Evolutionary conservation across 1,140 invertebrate species (phyloP), one percentile per base, ranked within the genome.

Genomic region (Macrobrachium rosenbergii): DNA sequence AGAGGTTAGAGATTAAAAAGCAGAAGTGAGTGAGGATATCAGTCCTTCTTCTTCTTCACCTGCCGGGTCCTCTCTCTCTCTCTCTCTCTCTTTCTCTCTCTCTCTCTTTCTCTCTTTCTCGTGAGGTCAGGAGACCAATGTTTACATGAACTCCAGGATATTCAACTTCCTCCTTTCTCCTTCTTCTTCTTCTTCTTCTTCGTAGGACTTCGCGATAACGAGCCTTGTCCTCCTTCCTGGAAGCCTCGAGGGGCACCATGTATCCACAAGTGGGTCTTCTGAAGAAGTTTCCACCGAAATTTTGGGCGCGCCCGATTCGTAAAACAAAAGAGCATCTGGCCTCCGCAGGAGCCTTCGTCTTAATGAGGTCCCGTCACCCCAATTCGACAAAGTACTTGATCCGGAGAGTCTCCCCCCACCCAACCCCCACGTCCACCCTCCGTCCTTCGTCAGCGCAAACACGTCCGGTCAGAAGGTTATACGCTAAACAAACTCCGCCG

Each of bases 391-490:
- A 72, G 69, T 43, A 72, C 69, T 72, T 72, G 69, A 72, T 72
- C 69, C 69, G 21, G 37, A 28, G 69, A 8, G 28, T 37, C 28
- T 37, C 28, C 28, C 28, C 28, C 28, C 3, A 1, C 28, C 3
- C 28, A 1, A 37, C 28, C 28, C 1, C 28, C 28, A 37, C 28
- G 1, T 2, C 28, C 64, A n/a, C 28, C 28, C 64, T n/a, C 64
- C 52, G 0, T 10, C 8, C 7, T 52, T 72, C 69, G 69, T 72
- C 69, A 72, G 69, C 69, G 23, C 69, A 72, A 72, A 72, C n/a
- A 72, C 69, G 69, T 72, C 69, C 69, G 69, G 69, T 72, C 69
- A 72, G 69, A 28, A 72, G 69, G 69, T 72, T 72, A 37, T 37
- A 72, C 69, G 69, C 69, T 72, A 43, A 21, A 23, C 69, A 72